Evolutionary conservation across 2,797 vertebrate genomes (phyloP).

Genomic region (Odontamblyopus lacepedii): DNA sequence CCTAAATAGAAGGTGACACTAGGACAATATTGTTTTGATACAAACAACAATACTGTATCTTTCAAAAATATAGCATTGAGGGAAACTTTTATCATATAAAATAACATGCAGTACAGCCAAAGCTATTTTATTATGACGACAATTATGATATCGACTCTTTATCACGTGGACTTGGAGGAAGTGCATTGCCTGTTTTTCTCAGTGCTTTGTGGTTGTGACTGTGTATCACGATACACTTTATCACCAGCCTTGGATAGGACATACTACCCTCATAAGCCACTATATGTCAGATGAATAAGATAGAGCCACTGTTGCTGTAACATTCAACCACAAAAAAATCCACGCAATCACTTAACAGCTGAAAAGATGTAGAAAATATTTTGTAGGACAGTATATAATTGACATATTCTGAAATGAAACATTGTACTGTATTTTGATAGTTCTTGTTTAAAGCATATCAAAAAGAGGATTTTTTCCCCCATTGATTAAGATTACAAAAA

Average conservation of each 20-base stretch:
- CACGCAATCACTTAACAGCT: neutral
- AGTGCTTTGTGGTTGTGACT: neutral
- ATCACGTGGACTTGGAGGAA: neutral
- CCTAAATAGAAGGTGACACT: neutral
- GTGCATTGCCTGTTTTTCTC: neutral
- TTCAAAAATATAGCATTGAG: neutral
- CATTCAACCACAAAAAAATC: neutral
- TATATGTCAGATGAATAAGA: neutral
- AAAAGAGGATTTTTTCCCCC: neutral
- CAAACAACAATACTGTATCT: neutral
- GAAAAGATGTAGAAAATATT: neutral
- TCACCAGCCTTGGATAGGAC: conserved; percentile 1
- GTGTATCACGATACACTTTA: too few species aligned
- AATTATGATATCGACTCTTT: neutral
- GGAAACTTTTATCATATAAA: neutral
- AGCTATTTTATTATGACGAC: neutral
- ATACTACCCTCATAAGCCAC: neutral
- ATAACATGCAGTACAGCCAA: neutral
- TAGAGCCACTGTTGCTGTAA: neutral
- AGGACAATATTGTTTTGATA: neutral
- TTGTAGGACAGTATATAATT: neutral
- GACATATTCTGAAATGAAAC: neutral
- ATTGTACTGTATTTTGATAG: neutral
- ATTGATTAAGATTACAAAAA: too few species aligned
- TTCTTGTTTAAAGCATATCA: neutral